Percentiles rank a stretch among this genome's conserved stretches.
These are phyloP conservation scores for Lagorchestes hirsutus DNA, from an alignment of 2,797 vertebrate genomes.

Conservation along the genomic window DNA sequence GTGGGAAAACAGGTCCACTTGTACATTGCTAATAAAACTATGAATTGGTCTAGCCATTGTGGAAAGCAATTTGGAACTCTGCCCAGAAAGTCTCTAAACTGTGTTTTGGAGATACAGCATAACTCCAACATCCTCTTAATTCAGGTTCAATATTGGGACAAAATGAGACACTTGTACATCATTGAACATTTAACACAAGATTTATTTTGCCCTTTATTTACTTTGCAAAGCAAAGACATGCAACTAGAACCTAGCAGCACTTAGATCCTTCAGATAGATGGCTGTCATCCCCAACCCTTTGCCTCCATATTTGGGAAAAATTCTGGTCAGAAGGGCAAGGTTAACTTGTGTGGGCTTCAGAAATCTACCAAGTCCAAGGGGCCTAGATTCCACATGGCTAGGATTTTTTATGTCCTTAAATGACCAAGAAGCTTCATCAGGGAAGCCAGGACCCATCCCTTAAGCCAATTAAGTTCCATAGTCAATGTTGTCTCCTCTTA, in stretches of 20 bases:
- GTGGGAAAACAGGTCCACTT: background rate
- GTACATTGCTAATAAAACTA: background rate
- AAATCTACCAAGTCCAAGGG: background rate
- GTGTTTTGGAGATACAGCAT: background rate
- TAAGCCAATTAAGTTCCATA: background rate
- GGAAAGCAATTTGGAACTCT: background rate
- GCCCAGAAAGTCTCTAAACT: background rate
- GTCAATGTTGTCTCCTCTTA: background rate
- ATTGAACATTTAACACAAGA: background rate
- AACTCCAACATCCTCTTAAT: background rate
- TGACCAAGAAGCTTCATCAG: background rate
- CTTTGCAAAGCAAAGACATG: background rate
- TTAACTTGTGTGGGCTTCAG: background rate
- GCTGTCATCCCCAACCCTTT: background rate
- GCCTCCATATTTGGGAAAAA: background rate
- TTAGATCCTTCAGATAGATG: background rate
- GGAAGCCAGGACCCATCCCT: background rate
- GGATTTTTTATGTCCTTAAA: background rate
- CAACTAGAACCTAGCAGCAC: background rate
- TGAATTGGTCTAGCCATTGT: background rate
- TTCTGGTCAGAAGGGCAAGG: background rate
- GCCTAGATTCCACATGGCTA: background rate
- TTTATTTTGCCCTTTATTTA: background rate
- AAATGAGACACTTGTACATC: background rate
- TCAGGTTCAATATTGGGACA: background rate